phyloP scores from a whole-genome alignment of 64 coral and sea anemone species.

The Acropora yongei region DNA sequence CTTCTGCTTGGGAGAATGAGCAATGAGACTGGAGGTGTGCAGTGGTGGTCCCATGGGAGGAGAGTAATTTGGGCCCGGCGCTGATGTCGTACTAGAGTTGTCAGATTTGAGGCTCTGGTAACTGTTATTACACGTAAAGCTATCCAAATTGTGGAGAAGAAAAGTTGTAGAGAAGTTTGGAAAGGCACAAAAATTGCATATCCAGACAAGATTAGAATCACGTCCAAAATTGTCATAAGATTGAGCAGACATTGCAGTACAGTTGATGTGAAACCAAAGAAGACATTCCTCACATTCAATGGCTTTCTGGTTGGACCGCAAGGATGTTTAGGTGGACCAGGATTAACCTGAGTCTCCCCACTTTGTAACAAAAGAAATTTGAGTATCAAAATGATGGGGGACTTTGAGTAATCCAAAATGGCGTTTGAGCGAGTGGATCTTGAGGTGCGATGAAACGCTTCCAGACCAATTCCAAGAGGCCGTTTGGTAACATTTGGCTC shows the following conservation, averaged over 20 bases:
- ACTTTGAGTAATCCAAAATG: conserved; percentile 19
- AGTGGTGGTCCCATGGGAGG: conserved; percentile 15
- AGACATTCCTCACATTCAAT: conserved; percentile 56
- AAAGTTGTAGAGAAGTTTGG: conserved; percentile 61
- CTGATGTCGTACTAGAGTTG: background rate
- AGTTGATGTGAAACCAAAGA: conserved; percentile 37
- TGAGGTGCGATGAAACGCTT: background rate
- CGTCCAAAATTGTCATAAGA: conserved; percentile 22
- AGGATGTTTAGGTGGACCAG: conserved; percentile 40
- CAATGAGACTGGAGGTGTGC: conserved; percentile 16
- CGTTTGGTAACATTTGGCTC: background rate
- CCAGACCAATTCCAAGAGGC: background rate
- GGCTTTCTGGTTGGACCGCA: conserved; percentile 45
- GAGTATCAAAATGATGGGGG: background rate
- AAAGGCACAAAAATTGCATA: conserved; percentile 32
- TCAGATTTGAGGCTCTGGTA: conserved; percentile 1
- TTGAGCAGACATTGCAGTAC: conserved; percentile 18
- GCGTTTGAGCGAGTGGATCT: background rate
- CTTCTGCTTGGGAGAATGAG: background rate
- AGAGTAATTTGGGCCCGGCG: background rate
- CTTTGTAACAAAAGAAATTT: conserved; percentile 8
- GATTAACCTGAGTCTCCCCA: conserved; percentile 22
- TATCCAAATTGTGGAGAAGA: conserved; percentile 50
- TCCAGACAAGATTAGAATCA: conserved; percentile 50
- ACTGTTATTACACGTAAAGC: conserved; percentile 44